Conservation (phyloP, 2,888 invertebrate species). For the Monoplex corrugatus region DNA sequence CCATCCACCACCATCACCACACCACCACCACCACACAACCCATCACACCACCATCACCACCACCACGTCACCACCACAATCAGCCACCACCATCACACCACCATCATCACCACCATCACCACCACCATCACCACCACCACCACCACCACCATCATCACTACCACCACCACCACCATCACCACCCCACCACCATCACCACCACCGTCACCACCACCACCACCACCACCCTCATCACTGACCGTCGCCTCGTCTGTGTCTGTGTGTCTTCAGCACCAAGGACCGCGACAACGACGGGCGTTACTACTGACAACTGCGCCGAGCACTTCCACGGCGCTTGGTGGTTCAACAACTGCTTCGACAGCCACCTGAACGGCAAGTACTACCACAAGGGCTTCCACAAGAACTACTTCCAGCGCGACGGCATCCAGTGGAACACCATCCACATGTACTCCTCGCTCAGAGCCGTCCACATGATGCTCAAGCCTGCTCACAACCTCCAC, state of each 20-base stretch:
- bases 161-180: too few relatives aligned
- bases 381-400: conserved; percentile 77
- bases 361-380: conserved; percentile 79
- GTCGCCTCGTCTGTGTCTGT: too few relatives aligned
- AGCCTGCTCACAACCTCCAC: conserved; percentile 62
- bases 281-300: conserved; percentile 89
- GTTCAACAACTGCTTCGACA: conserved; percentile 80
- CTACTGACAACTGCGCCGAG: conserved; percentile 79
- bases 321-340: conserved; percentile 80
- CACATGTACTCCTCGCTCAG: conserved; percentile 78
- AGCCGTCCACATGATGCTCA: conserved; percentile 77
- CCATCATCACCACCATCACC: too few relatives aligned
- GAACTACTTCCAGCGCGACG: conserved; percentile 78
- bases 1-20: too few relatives aligned
- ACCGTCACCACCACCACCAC: not conserved
- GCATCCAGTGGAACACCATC: conserved; percentile 80
- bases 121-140: too few relatives aligned
- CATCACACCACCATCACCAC: too few relatives aligned
- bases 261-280: conserved; percentile 88
- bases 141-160: too few relatives aligned
- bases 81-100: too few relatives aligned
- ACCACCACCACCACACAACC: too few relatives aligned
- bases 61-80: too few relatives aligned
- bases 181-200: too few relatives aligned
- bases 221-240: conserved; percentile 89